phyloP scores from a whole-genome alignment of 1,140 invertebrate species.

The Fopius arisanus region DNA sequence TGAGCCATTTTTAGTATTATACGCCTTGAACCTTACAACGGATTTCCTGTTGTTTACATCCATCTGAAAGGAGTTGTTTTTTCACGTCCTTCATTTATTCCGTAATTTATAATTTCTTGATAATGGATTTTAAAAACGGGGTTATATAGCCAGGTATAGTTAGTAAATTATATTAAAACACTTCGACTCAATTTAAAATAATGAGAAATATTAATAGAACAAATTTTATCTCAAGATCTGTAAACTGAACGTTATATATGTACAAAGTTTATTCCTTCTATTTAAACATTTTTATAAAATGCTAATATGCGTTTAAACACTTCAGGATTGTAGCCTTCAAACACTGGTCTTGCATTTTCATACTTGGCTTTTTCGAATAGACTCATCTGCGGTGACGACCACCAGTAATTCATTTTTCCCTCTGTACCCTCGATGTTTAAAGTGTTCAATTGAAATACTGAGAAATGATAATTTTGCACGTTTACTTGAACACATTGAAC shows the following conservation, averaged over 20 bases:
- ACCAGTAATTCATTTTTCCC: slow-evolving; percentile 82
- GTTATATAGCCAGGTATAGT: no score
- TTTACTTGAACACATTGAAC: slow-evolving; percentile 83
- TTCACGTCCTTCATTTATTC: no score
- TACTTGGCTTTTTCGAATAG: slow-evolving; percentile 76
- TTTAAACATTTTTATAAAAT: slow-evolving; percentile 74
- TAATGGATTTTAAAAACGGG: no score
- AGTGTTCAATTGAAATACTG: slow-evolving; percentile 86
- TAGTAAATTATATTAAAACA: no score
- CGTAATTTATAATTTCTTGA: no score
- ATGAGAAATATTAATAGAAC: no score
- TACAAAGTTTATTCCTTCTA: slow-evolving; percentile 16
- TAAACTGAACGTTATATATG: no score
- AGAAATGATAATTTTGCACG: slow-evolving; percentile 79
- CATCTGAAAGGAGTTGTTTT: no score
- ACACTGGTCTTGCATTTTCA: slow-evolving; percentile 68
- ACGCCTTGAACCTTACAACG: no score
- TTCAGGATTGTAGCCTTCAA: slow-evolving; percentile 79
- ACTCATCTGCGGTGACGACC: slow-evolving; percentile 70
- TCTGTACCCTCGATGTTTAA: slow-evolving; percentile 70
- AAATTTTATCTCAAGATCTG: no score
- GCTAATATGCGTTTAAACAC: slow-evolving; percentile 80
- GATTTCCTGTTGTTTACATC: no score
- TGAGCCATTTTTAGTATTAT: not conserved
- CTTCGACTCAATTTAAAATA: no score